Evolutionary conservation across 1,140 invertebrate species (phyloP).

Genomic region (Drosophila gunungcola): DNA sequence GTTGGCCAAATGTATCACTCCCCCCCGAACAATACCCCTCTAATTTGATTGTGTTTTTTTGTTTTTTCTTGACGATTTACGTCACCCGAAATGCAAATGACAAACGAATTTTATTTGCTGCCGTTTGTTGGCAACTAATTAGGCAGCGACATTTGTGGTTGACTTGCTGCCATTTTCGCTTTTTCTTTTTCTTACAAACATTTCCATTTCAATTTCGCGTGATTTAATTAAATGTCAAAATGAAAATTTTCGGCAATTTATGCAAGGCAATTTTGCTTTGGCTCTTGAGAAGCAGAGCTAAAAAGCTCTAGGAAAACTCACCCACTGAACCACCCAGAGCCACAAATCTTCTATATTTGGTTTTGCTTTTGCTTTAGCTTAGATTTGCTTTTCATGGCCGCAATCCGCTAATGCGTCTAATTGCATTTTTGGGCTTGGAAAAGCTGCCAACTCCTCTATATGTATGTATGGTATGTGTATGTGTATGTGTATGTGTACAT

Average conservation of each 20-base stretch:
- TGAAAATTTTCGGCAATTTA: slow-evolving; percentile 65
- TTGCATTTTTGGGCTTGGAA: slow-evolving; percentile 63
- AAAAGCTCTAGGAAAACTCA: background rate
- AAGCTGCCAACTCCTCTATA: slow-evolving; percentile 8
- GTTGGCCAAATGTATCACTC: slow-evolving; percentile 33
- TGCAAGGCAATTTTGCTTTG: slow-evolving; percentile 43
- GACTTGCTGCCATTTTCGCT: slow-evolving; percentile 17
- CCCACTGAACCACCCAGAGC: background rate
- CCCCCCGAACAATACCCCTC: background rate
- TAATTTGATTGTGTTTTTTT: slow-evolving; percentile 62
- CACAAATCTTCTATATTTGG: slow-evolving; percentile 20
- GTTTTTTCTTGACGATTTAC: slow-evolving; percentile 56
- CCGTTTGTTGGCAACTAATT: slow-evolving; percentile 69
- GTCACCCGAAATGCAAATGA: slow-evolving; percentile 72
- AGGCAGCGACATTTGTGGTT: slow-evolving; percentile 72
- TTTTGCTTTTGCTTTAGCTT: slow-evolving; percentile 34
- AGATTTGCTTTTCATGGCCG: slow-evolving; percentile 35
- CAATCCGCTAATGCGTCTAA: slow-evolving; percentile 71
- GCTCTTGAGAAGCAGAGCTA: background rate
- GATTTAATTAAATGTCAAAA: slow-evolving; percentile 80
- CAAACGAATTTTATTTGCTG: slow-evolving; percentile 58
- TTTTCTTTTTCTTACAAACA: slow-evolving; percentile 6
- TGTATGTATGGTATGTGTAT: background rate
- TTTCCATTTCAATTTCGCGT: slow-evolving; percentile 63
- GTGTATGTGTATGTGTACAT: slow-evolving; percentile 19